phyloP scores from a whole-genome alignment of 2,888 invertebrate species.

The Lasiommata megera region DNA sequence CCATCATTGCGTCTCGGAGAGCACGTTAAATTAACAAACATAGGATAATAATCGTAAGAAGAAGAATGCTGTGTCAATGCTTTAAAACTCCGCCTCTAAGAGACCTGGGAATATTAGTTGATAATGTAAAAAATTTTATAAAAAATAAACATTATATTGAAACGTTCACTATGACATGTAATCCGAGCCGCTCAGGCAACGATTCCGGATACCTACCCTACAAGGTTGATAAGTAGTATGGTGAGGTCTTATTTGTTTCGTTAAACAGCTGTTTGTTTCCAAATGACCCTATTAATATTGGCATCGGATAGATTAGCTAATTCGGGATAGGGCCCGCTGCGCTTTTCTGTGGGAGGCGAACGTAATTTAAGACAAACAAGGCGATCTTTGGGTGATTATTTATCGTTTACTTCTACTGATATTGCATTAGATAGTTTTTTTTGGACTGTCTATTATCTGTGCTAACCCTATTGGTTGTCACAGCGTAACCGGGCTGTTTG shows the following conservation, averaged over 20 bases:
- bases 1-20: no score
- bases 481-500: no score
- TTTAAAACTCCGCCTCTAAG: no score
- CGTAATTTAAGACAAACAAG: constrained; percentile 10
- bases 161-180: constrained; percentile 43
- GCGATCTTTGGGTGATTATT: constrained; percentile 26
- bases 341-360: constrained; percentile 16
- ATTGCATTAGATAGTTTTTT: no score
- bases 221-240: constrained; percentile 63
- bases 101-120: no score
- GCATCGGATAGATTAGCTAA: constrained; percentile 54
- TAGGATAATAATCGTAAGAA: no score
- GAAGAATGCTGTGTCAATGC: no score
- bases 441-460: no score
- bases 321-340: constrained; percentile 25
- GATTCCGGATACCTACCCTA: constrained; percentile 38
- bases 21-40: no score
- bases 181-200: constrained; percentile 27
- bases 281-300: constrained; percentile 58
- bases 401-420: constrained; percentile 15
- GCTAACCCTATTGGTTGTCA: no score
- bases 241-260: constrained; percentile 63
- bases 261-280: constrained; percentile 59
- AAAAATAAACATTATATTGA: no score
- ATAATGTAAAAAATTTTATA: no score